A percentile compares a stretch with the other conserved stretches of the same genome.
phyloP scores from a whole-genome alignment of 30 jellyfish, hydroid and myxozoan species.

The Kudoa iwatai region DNA sequence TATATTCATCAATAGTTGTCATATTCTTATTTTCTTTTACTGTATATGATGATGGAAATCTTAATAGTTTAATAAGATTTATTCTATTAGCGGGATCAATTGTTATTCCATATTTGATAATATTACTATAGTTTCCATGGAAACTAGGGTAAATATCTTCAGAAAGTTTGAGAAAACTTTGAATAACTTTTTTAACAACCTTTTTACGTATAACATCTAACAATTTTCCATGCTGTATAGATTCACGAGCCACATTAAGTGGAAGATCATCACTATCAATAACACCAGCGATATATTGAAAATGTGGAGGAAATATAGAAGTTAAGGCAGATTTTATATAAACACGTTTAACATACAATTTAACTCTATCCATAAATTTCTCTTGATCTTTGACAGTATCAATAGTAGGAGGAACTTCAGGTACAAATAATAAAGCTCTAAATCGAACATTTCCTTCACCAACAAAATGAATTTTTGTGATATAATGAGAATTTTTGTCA shows the following conservation, averaged over 20 bases:
- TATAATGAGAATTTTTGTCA: slow-evolving; percentile 29
- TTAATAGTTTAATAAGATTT: slow-evolving; percentile 69
- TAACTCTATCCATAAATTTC: slow-evolving; percentile 41
- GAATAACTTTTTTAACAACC: slow-evolving; percentile 49
- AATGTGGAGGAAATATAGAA: slow-evolving; percentile 79
- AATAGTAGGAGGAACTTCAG: slow-evolving; percentile 4
- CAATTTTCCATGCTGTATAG: slow-evolving; percentile 59
- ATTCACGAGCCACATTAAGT: slow-evolving; percentile 90
- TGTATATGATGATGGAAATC: slow-evolving; percentile 32
- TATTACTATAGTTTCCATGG: slow-evolving; percentile 1
- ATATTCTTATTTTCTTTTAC: slow-evolving; percentile 21
- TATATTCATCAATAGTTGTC: slow-evolving; percentile 74
- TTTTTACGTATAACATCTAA: slow-evolving; percentile 65
- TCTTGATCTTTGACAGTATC: slow-evolving; percentile 25
- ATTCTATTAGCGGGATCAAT: slow-evolving; percentile 84
- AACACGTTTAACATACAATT: slow-evolving; percentile 63
- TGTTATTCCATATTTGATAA: slow-evolving; percentile 71
- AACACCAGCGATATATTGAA: slow-evolving; percentile 42
- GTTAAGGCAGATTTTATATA: slow-evolving; percentile 53
- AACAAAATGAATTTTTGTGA: slow-evolving; percentile 16
- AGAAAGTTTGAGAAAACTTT: slow-evolving; percentile 16
- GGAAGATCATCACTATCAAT: slow-evolving; percentile 97
- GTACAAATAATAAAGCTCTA: slow-evolving; percentile 58
- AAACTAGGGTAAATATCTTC: neutral
- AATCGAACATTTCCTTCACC: slow-evolving; percentile 97